Evolutionary conservation across 2,888 invertebrate species (phyloP).

Genomic region (Bugulina stolonifera): DNA sequence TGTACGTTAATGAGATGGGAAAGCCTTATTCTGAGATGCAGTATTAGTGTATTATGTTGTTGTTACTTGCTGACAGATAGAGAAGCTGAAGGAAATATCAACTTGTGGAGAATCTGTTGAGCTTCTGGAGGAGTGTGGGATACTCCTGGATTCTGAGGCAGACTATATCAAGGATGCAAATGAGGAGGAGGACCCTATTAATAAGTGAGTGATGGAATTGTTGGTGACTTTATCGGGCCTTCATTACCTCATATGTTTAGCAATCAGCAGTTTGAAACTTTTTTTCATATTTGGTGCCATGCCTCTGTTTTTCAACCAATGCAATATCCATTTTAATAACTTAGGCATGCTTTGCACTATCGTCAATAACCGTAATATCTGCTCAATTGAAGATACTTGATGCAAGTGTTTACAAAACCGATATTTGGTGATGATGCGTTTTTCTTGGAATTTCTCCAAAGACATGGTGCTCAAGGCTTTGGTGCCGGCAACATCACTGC

Average conservation of each 20-base stretch:
- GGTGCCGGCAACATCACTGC: slow-evolving; percentile 56
- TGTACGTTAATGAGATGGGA: too few relatives aligned
- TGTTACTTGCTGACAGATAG: too few relatives aligned
- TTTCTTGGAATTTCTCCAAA: slow-evolving; percentile 55
- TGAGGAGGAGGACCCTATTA: background rate
- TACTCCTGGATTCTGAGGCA: slow-evolving; percentile 53
- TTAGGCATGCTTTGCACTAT: background rate
- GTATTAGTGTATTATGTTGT: too few relatives aligned
- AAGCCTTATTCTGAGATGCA: too few relatives aligned
- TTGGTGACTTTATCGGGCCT: too few relatives aligned
- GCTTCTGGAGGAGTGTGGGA: slow-evolving; percentile 44
- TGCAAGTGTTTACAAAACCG: slow-evolving; percentile 56
- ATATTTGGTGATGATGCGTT: slow-evolving; percentile 54
- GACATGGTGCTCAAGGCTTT: slow-evolving; percentile 55
- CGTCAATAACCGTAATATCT: background rate
- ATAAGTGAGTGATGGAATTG: too few relatives aligned
- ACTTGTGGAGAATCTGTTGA: slow-evolving; percentile 45
- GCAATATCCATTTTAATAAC: too few relatives aligned
- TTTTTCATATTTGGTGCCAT: too few relatives aligned
- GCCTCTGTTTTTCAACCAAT: too few relatives aligned
- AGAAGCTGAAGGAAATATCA: slow-evolving; percentile 48
- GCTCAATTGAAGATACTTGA: slow-evolving; percentile 46
- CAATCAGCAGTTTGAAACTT: too few relatives aligned
- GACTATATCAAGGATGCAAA: background rate
- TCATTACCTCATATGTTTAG: too few relatives aligned